Evolutionary conservation across 1,140 invertebrate genomes (phyloP).

Genomic region (Aplysia californica): DNA sequence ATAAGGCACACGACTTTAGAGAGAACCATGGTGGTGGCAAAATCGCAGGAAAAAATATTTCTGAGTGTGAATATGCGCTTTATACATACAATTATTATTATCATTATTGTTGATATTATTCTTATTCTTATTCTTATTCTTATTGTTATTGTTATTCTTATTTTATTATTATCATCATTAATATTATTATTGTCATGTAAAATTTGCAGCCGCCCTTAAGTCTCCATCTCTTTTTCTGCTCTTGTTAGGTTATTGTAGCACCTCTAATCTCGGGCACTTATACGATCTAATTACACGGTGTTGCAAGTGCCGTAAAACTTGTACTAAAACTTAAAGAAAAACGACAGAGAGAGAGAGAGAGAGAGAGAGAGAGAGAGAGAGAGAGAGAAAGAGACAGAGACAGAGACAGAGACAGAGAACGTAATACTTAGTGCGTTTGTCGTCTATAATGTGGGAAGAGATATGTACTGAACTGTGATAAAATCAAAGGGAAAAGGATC

Average conservation of each 20-base stretch:
- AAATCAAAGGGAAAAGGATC: too few relatives aligned
- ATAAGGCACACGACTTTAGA: too few relatives aligned
- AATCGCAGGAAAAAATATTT: too few relatives aligned
- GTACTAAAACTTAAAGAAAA: neutral
- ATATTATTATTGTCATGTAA: neutral
- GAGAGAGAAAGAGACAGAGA: neutral
- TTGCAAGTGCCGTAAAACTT: neutral
- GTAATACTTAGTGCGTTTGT: neutral
- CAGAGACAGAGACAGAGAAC: neutral
- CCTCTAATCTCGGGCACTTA: neutral
- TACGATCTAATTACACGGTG: neutral
- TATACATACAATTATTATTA: too few relatives aligned
- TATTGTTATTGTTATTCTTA: too few relatives aligned
- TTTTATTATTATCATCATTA: too few relatives aligned
- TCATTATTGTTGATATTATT: too few relatives aligned
- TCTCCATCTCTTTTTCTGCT: neutral
- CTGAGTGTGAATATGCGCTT: too few relatives aligned
- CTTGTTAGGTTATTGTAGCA: neutral
- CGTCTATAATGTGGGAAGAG: neutral
- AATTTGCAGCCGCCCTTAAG: too few relatives aligned
- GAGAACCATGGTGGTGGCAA: too few relatives aligned
- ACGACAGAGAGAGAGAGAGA: neutral
- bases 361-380: constrained; percentile 2
- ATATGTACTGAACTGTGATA: too few relatives aligned
- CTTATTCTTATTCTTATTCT: too few relatives aligned